These are phyloP conservation scores for Tauraco hartlaubi DNA, from an alignment of 2,797 vertebrate genomes.

Conservation along the genomic window DNA sequence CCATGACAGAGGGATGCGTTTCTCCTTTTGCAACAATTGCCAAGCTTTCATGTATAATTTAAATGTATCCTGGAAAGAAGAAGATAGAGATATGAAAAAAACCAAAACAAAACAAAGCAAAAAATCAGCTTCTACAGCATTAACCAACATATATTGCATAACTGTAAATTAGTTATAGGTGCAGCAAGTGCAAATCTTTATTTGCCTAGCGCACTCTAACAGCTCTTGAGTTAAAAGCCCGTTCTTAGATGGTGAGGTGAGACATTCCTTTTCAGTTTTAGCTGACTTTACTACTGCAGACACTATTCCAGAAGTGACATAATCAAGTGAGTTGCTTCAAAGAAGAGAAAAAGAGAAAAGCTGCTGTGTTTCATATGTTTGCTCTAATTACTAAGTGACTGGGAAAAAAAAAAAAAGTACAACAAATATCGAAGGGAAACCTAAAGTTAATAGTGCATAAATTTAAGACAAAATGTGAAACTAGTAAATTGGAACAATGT, in stretches of 20 bases:
- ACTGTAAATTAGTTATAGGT: not conserved
- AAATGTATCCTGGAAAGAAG: not conserved
- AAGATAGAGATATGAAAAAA: not conserved
- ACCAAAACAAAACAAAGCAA: no score
- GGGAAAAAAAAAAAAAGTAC: not conserved
- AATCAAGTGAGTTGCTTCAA: not conserved
- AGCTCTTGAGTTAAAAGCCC: not conserved
- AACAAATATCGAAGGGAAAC: not conserved
- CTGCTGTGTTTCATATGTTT: not conserved
- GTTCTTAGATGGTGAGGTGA: not conserved
- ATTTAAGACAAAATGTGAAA: not conserved
- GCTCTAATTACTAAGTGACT: not conserved
- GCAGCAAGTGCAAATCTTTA: not conserved
- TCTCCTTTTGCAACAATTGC: not conserved
- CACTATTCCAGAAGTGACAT: not conserved
- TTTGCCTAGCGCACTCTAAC: not conserved
- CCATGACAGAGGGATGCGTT: accelerated
- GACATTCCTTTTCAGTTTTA: not conserved
- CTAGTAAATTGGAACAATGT: not conserved
- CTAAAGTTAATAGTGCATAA: not conserved
- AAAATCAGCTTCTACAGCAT: not conserved
- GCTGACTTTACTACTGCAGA: not conserved
- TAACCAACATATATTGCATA: not conserved
- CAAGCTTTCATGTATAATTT: not conserved
- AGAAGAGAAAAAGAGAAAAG: not conserved